Evolutionary conservation across 53 echinoderm and acorn worm genomes (phyloP), one percentile per base, ranked within the genome.

Genomic region (Patiria pectinifera): DNA sequence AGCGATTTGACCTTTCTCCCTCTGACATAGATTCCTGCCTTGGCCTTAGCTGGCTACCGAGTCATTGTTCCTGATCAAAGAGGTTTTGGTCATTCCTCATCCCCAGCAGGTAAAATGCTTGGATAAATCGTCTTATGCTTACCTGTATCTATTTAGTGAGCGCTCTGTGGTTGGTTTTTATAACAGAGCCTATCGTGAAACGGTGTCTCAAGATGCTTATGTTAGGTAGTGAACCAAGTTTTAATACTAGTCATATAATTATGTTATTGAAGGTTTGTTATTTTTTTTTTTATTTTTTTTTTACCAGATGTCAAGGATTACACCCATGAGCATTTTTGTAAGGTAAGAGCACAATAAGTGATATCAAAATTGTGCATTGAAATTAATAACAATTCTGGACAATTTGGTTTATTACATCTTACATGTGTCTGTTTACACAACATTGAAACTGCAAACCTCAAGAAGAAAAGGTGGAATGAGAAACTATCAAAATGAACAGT

Each of bases 61-160:
- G 99, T 94, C 13, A 99, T 99, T 74, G 99, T 95, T 26, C 84
- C 95, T 85, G 99, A 99, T 62, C 93, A 95, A 92, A 96, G 95
- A 94, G 99, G 99, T 21, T 99, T 97, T 78, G 99, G 99, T 58
- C 95, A 96, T 66, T 95, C 95, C 76, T 93, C 95, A 46, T 80
- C 87, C 35, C 99, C 99, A 61, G 91, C 96, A 59, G 99, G 99
- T 99, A 74, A 74, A n/a, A 74, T 8, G 8, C 8, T 53, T 53
- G 53, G 53, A 53, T 53, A 8, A 6, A 53, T 6, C 53, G 1
- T 53, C 53, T 53, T 53, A 53, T 8, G 66, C 14, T 66, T 11
- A 66, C 14, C 10, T 66, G 10, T 15, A 16, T 16, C 66, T 66
- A 66, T 18, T 66, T 66, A 66, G 14, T 66, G 66, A 35, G 1